Evolutionary conservation across 2,888 invertebrate species (phyloP), one percentile per base, ranked within the genome.

Genomic region (Phragmatobia fuliginosa): DNA sequence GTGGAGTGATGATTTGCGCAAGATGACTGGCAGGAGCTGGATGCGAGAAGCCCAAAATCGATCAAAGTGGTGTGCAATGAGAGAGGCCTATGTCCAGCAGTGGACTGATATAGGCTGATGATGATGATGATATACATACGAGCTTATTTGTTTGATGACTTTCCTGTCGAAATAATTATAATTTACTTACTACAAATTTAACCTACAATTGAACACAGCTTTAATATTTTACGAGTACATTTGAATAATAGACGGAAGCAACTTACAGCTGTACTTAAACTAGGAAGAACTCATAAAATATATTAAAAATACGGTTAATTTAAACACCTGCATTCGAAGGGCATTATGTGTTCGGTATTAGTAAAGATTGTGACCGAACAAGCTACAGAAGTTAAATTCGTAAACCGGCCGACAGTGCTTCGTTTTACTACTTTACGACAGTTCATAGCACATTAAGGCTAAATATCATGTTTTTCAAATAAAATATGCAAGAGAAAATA

Each of bases 311-410:
- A 56, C 28, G 28, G 56, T 28, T 56, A 56, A 28, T 28, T 28
- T 3, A 28, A 56, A 16, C 56, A 56, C 56, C 56, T 56, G 56
- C 56, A 6, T 28, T 56, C 28, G 28, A 28, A 56, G 25, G 14
- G 28, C 16, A 16, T 28, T 56, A 56, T 56, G 28, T 56, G 56
- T 72, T 56, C 11, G 36, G 52, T 69, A 62, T 68, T 70, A 62
- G 66, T 63, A 38, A 56, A 66, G 52, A 52, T 52, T 52, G 52
- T 52, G 11, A 52, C 56, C 18, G 25, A 41, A 66, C 41, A 59
- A 41, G 58, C 38, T 36, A 11, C 18, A 64, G 28, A 38, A 38
- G 52, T 16, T 33, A 28, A 56, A 67, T 69, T 67, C 28, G 56
- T 56, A 56, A 28, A 28, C 16, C 5, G 28, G 16, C 28, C 25